Evolutionary conservation across 2,113 vertebrate species (phyloP).

Genomic region (Caracal caracal): DNA sequence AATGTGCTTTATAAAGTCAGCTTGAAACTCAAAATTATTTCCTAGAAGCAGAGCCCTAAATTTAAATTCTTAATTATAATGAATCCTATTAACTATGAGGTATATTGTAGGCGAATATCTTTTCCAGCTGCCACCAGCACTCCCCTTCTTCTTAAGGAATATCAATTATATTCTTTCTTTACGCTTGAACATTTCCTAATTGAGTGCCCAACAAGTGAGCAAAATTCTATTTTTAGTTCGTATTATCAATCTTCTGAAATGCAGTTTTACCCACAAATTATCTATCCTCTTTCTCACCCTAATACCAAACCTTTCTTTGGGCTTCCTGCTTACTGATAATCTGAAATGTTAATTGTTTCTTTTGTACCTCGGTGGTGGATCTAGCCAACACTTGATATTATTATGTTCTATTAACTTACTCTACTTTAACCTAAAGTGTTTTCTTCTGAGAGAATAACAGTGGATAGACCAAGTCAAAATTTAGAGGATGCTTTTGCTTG

Average conservation of each 20-base stretch:
- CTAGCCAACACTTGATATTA: neutral
- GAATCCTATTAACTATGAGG: neutral
- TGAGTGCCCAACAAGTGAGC: neutral
- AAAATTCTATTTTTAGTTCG: conserved; percentile 36
- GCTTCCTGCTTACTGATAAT: neutral
- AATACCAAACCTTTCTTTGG: neutral
- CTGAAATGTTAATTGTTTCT: neutral
- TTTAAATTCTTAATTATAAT: neutral
- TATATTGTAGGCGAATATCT: neutral
- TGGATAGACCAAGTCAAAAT: neutral
- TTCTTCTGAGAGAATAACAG: conserved; percentile 28
- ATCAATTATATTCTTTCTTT: neutral
- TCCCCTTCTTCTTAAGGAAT: neutral
- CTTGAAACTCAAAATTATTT: conserved; percentile 52
- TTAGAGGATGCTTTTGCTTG: neutral
- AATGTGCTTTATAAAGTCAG: conserved; percentile 29
- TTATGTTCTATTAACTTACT: neutral
- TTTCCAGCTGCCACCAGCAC: neutral
- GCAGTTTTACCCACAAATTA: conserved; percentile 22
- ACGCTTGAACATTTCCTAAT: neutral
- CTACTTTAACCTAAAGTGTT: neutral
- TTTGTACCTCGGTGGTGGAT: neutral
- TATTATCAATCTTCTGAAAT: conserved; percentile 21
- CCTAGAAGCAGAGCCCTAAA: neutral
- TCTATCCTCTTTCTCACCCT: neutral